Percentiles rank a stretch among this genome's conserved stretches.
These are phyloP conservation scores for Craterocephalus amniculus DNA, from an alignment of 2,797 vertebrate species.

Conservation along the genomic window DNA sequence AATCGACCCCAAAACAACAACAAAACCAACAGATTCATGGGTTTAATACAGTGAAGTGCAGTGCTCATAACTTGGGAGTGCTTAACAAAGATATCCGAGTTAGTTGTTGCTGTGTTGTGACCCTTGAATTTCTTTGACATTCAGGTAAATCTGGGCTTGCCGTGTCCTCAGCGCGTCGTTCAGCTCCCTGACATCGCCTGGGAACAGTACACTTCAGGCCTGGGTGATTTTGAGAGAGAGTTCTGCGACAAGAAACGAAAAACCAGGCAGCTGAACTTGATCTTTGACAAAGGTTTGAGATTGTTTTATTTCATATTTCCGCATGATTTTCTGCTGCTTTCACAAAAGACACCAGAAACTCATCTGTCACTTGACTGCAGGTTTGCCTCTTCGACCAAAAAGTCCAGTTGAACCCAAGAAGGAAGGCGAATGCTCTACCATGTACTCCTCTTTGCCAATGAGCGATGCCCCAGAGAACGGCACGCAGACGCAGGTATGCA, in stretches of 20 bases:
- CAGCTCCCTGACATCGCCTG: slow-evolving; percentile 95
- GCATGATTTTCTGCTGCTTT: not conserved
- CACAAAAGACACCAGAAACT: not conserved
- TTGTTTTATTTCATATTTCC: not conserved
- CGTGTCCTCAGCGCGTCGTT: slow-evolving; percentile 95
- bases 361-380: slow-evolving; percentile 63
- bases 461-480: slow-evolving; percentile 91
- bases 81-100: not conserved
- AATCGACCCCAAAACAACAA: not conserved
- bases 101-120: slow-evolving; percentile 7
- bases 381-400: slow-evolving; percentile 93
- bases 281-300: slow-evolving; percentile 92
- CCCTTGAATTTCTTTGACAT: not conserved
- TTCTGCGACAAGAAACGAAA: slow-evolving; percentile 96
- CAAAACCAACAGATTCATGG: not conserved
- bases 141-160: slow-evolving; percentile 92
- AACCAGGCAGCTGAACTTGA: slow-evolving; percentile 92
- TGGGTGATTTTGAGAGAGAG: slow-evolving; percentile 95
- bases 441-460: slow-evolving; percentile 94
- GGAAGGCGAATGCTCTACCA: slow-evolving; percentile 88
- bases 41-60: slow-evolving; percentile 1
- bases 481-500: slow-evolving; percentile 87
- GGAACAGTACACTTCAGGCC: slow-evolving; percentile 98
- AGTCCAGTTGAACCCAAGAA: slow-evolving; percentile 93
- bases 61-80: not conserved